These are phyloP conservation scores for Yponomeuta malinellus DNA, from an alignment of 2,888 invertebrate genomes.

Conservation along the genomic window DNA sequence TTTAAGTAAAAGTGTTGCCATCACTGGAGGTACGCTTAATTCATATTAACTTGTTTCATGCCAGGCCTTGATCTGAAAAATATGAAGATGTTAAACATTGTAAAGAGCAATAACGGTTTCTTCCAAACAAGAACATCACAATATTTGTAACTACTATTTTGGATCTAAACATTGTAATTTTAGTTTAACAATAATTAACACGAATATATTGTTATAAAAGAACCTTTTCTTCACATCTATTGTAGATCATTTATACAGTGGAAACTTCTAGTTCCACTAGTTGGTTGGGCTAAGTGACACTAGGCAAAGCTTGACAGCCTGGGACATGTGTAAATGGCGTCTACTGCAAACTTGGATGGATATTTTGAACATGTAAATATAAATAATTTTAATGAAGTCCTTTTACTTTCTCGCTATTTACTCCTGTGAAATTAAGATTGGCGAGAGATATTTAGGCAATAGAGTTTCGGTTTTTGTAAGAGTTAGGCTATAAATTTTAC, in stretches of 20 bases:
- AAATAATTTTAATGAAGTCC: background rate
- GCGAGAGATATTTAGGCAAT: conserved; percentile 34
- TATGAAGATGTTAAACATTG: background rate
- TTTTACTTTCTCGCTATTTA: conserved; percentile 2
- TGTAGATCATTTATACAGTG: too few species aligned
- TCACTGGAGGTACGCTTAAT: background rate
- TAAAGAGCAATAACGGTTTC: background rate
- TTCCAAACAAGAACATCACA: conserved; percentile 4
- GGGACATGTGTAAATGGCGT: too few species aligned
- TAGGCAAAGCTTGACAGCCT: too few species aligned
- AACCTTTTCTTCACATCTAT: too few species aligned
- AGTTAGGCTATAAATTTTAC: conserved; percentile 43
- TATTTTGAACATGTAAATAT: conserved; percentile 2
- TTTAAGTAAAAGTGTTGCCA: conserved; percentile 4
- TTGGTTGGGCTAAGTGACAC: too few species aligned
- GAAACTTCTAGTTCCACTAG: too few species aligned
- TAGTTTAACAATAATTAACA: background rate
- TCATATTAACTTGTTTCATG: background rate
- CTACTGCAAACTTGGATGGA: background rate
- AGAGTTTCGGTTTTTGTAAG: conserved; percentile 43
- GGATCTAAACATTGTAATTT: background rate
- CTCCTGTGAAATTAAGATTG: conserved; percentile 12
- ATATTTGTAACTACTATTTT: background rate
- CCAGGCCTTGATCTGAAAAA: background rate
- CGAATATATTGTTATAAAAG: background rate